Evolutionary conservation across 2,113 vertebrate genomes (phyloP).

Genomic region (Corydoras sp.): DNA sequence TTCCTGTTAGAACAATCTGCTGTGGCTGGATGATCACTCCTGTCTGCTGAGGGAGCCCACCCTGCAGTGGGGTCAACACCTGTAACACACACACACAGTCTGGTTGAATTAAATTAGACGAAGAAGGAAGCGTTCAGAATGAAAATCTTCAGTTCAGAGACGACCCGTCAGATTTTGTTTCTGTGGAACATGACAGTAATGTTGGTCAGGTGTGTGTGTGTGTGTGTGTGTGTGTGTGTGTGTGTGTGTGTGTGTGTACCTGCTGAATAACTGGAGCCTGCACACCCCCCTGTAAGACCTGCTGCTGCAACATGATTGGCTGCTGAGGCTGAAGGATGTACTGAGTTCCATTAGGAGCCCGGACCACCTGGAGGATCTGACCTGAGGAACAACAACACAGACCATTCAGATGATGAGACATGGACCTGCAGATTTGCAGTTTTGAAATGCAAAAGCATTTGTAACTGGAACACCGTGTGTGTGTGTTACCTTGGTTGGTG

Average conservation of each 20-base stretch:
- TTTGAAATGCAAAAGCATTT: no score
- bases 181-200: no score
- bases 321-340: constrained; percentile 94
- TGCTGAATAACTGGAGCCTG: constrained; percentile 97
- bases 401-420: neutral
- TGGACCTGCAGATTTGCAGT: no score
- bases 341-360: constrained; percentile 87
- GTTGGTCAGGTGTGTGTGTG: neutral
- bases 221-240: constrained; percentile 21
- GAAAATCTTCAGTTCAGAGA: neutral
- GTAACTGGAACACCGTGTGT: neutral
- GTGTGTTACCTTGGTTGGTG: constrained; percentile 81
- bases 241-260: constrained; percentile 59
- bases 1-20: constrained; percentile 93
- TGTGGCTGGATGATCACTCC: constrained; percentile 98
- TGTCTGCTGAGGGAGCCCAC: constrained; percentile 86
- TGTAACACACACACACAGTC: constrained; percentile 43
- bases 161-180: neutral
- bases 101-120: no score
- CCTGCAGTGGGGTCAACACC: constrained; percentile 89
- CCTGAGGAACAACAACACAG: constrained; percentile 58
- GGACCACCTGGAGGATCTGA: constrained; percentile 92
- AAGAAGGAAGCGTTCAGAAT: no score
- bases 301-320: constrained; percentile 87
- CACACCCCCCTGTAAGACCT: constrained; percentile 83